A percentile compares a stretch with the other conserved stretches of the same genome.
phyloP scores from a whole-genome alignment of 2,797 vertebrate species.

The Smutsia temminckii region DNA sequence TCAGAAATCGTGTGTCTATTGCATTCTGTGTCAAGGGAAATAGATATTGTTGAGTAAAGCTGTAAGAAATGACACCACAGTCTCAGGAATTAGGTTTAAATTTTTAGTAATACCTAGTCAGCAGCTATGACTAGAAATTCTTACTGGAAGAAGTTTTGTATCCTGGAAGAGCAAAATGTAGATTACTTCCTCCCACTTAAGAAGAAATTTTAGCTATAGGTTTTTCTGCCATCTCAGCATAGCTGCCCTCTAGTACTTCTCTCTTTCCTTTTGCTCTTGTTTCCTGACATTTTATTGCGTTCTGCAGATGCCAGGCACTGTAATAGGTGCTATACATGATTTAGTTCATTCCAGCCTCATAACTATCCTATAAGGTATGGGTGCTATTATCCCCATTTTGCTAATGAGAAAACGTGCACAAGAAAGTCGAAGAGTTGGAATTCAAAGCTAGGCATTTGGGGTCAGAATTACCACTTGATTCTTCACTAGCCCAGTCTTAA shows the following conservation, averaged over 20 bases:
- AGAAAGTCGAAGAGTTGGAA: background rate
- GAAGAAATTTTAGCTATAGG: background rate
- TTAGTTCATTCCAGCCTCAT: background rate
- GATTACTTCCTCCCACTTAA: constrained; percentile 23
- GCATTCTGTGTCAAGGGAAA: background rate
- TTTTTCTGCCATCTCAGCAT: background rate
- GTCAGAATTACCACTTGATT: too few relatives aligned
- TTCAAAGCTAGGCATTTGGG: background rate
- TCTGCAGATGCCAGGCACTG: background rate
- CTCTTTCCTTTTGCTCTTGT: background rate
- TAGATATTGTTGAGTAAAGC: background rate
- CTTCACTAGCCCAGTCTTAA: background rate
- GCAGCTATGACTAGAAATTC: constrained; percentile 2
- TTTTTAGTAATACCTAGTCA: background rate
- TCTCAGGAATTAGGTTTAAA: background rate
- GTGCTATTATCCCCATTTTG: background rate
- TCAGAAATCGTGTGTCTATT: background rate
- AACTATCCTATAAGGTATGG: background rate
- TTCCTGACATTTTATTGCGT: background rate
- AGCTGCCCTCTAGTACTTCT: background rate
- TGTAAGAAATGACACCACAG: background rate
- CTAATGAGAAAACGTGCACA: background rate
- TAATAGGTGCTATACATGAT: accelerated
- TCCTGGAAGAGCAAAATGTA: background rate
- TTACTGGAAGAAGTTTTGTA: background rate